These are phyloP conservation scores for Entelurus aequoreus DNA, from an alignment of 2,113 vertebrate species.

Conservation along the genomic window DNA sequence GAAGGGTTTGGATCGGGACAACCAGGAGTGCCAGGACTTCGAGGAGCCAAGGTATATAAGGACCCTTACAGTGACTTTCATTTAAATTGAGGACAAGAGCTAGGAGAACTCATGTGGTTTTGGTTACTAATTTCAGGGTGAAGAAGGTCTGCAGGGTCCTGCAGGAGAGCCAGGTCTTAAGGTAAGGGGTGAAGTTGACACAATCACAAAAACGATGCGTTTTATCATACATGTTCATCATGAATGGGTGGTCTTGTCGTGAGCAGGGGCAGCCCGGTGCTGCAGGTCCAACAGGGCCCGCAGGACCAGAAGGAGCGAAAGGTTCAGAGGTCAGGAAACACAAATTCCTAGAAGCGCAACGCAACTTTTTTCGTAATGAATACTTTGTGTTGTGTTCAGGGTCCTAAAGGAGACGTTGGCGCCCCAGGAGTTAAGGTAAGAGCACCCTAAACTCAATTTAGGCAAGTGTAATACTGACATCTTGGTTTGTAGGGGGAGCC, in stretches of 20 bases:
- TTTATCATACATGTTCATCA: background rate
- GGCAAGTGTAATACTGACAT: background rate
- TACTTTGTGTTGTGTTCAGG: slow-evolving; percentile 62
- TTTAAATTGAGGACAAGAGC: no score
- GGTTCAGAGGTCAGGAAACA: slow-evolving; percentile 60
- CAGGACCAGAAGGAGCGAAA: slow-evolving; percentile 56
- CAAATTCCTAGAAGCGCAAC: background rate
- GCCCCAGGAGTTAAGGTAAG: slow-evolving; percentile 81
- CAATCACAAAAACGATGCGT: background rate
- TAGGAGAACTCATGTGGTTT: no score
- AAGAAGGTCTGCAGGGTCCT: slow-evolving; percentile 62
- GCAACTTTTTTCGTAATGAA: background rate
- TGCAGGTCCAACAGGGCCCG: slow-evolving; percentile 56
- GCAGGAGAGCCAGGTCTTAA: slow-evolving; percentile 66
- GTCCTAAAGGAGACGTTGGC: slow-evolving; percentile 80
- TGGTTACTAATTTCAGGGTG: slow-evolving; percentile 55
- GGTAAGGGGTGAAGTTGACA: slow-evolving; percentile 48
- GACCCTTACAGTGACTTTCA: background rate
- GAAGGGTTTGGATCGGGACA: slow-evolving; percentile 73
- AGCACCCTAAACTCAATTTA: background rate
- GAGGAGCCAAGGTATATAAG: slow-evolving; percentile 62
- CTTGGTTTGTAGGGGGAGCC: slow-evolving; percentile 77
- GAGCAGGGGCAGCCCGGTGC: slow-evolving; percentile 68
- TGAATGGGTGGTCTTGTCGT: slow-evolving; percentile 5
- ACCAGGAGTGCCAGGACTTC: slow-evolving; percentile 58